Evolutionary conservation across 2,113 vertebrate species (phyloP).

Genomic region (Centrocercus urophasianus): DNA sequence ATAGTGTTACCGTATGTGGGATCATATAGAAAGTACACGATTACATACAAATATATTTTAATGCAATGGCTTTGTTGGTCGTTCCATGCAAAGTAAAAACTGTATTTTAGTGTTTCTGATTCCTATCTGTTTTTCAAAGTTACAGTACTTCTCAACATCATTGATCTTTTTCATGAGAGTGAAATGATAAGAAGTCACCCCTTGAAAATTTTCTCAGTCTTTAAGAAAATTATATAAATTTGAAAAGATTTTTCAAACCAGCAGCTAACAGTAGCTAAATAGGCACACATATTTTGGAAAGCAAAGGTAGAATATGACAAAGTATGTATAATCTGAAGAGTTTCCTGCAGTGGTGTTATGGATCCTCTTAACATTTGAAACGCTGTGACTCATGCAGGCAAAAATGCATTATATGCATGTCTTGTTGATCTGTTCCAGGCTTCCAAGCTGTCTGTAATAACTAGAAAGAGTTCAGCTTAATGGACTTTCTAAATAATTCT

Average conservation of each 20-base stretch:
- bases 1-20: background rate
- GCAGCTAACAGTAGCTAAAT: background rate
- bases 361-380: fast-evolving
- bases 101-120: constrained; percentile 19
- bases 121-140: constrained; percentile 20
- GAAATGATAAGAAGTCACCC: background rate
- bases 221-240: background rate
- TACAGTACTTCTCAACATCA: background rate
- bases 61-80: background rate
- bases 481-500: fast-evolving
- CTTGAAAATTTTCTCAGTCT: background rate
- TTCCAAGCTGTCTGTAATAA: background rate
- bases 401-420: fast-evolving
- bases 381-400: fast-evolving
- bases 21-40: background rate
- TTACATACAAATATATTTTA: constrained; percentile 39
- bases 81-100: constrained; percentile 1
- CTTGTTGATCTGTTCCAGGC: background rate
- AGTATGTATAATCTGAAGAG: background rate
- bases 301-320: too few species aligned
- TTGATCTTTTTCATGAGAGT: background rate
- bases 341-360: background rate
- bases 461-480: background rate
- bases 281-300: fast-evolving
- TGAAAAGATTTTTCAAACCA: background rate